Percentiles rank a stretch among this genome's conserved stretches.
These are phyloP conservation scores for Aphidius gifuensis DNA, from an alignment of 1,140 invertebrate species.

Conservation along the genomic window DNA sequence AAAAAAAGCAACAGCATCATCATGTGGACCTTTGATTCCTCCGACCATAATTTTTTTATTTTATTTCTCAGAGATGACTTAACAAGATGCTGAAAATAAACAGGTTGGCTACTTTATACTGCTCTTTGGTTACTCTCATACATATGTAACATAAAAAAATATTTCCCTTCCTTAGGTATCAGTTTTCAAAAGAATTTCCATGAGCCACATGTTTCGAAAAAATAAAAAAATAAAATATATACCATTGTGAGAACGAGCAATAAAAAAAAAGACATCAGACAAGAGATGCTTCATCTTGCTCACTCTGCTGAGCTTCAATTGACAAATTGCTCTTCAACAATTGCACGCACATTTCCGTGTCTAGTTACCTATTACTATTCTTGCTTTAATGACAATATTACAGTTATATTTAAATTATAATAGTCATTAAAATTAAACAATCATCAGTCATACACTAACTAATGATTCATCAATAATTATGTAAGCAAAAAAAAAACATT, in stretches of 20 bases:
- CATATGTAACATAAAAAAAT: too few relatives aligned
- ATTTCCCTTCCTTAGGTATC: too few relatives aligned
- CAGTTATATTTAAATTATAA: too few relatives aligned
- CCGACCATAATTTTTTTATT: too few relatives aligned
- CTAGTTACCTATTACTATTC: not conserved
- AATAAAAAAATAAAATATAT: not conserved
- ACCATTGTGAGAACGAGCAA: not conserved
- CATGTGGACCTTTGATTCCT: too few relatives aligned
- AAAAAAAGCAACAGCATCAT: too few relatives aligned
- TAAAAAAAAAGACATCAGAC: not conserved
- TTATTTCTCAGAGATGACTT: too few relatives aligned
- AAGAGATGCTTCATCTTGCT: not conserved
- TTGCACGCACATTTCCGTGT: not conserved
- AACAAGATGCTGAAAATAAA: too few relatives aligned
- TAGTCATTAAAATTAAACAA: not conserved
- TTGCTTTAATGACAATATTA: too few relatives aligned
- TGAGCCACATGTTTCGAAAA: conserved; percentile 1
- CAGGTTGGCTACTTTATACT: too few relatives aligned
- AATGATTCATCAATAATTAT: conserved; percentile 4
- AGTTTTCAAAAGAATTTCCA: not conserved
- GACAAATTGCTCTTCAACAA: conserved; percentile 15
- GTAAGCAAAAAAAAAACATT: too few relatives aligned
- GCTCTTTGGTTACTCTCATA: too few relatives aligned
- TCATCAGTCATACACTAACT: conserved; percentile 18
- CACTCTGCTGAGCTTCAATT: conserved; percentile 5